phyloP scores from a whole-genome alignment of 2,888 invertebrate genomes.

The Molanna angustata region DNA sequence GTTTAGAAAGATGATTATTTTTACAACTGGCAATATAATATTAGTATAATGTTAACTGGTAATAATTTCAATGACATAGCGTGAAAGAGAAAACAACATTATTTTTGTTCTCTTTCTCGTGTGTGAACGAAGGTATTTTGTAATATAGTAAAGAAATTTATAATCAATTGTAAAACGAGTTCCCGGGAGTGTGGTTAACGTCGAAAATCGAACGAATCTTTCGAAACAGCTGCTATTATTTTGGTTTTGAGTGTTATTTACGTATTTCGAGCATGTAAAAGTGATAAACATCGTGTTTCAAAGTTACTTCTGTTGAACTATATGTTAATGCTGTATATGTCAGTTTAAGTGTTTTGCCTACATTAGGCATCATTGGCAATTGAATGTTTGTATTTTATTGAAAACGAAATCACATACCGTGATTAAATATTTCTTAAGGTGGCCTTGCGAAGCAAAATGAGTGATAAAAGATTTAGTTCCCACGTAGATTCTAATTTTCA shows the following conservation, averaged over 20 bases:
- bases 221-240: slow-evolving; percentile 29
- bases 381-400: slow-evolving; percentile 18
- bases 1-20: too few relatives aligned
- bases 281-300: slow-evolving; percentile 15
- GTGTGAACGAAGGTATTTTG: too few relatives aligned
- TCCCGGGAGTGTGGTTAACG: slow-evolving; percentile 17
- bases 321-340: slow-evolving; percentile 1
- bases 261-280: slow-evolving; percentile 17
- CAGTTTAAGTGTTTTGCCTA: slow-evolving; percentile 12
- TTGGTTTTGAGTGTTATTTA: slow-evolving; percentile 17
- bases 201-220: slow-evolving; percentile 28
- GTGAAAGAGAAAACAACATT: too few relatives aligned
- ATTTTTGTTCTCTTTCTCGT: too few relatives aligned
- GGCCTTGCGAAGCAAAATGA: slow-evolving; percentile 15
- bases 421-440: slow-evolving; percentile 10
- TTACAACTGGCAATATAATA: too few relatives aligned
- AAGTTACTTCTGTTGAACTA: slow-evolving; percentile 4
- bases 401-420: slow-evolving; percentile 9
- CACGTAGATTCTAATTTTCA: slow-evolving; percentile 15
- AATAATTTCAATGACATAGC: too few relatives aligned
- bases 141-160: too few relatives aligned
- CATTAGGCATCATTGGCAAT: slow-evolving; percentile 14
- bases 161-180: slow-evolving; percentile 23
- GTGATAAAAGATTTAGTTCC: slow-evolving; percentile 22
- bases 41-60: too few relatives aligned